Evolutionary conservation across 2,888 invertebrate species (phyloP), one percentile per base, ranked within the genome.

Genomic region (Archaeoteleia sp.): DNA sequence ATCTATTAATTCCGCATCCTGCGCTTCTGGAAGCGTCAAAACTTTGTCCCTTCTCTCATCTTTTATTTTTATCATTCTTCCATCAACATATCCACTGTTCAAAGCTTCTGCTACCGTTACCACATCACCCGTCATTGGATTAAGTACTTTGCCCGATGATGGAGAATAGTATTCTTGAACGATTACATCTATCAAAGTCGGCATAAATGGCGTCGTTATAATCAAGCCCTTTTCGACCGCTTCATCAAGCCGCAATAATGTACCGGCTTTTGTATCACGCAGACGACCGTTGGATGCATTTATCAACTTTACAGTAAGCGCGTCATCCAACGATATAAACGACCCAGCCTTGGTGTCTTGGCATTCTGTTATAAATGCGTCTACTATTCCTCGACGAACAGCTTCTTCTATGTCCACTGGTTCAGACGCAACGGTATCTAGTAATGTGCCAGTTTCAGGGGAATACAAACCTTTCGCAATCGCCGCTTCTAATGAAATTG

Each of bases 401-500:
- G 94, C 93, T 78, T 94, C 93, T 45, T 90, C 88, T 12, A 96
- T 88, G 72, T 91, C 88, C 0, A 95, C 87, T 71, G 90, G 86
- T 82, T 93, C 91, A 75, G 91, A 89, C 25, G 93, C 91, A 67
- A 93, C 86, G 14, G 89, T 89, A 83, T 95, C 95, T 73, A 87
- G 89, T 29, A 95, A 90, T 82, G 89, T 90, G 6, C 92, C 92
- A 0, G 90, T 88, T 76, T 90, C 87, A 0, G 91, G 87, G 82
- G 93, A 90, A 80, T 93, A 93, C 71, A 92, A 86, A 55, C 91
- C 89, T 81, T 91, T 91, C 27, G 88, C 87, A 58, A 93, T 89
- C n/a, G 91, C 89, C 0, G 93, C 94, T 85, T 92, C 91, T 55
- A 96, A 87, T 7, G 94, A 93, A 77, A 95, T 90, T 0, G 95